Evolutionary conservation across 2,888 invertebrate genomes (phyloP), one percentile per base, ranked within the genome.

Genomic region (Lobophora halterata): DNA sequence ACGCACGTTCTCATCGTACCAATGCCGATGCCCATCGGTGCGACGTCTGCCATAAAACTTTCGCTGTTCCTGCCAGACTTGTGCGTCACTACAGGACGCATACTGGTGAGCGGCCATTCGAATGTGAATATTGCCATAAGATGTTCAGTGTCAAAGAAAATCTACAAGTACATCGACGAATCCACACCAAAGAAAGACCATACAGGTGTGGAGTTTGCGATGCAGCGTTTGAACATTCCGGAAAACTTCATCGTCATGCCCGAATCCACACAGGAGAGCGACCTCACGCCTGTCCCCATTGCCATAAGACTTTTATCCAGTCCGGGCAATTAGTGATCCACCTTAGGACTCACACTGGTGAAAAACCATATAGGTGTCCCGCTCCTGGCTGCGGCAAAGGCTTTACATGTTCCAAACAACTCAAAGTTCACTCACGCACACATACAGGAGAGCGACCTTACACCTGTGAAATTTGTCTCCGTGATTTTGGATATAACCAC

Each of bases 141-240:
- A 93, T 95, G 66, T 97, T 97, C 81, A 96, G 96, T 67, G 96
- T 96, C 4, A 96, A 96, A 78, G 96, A 96, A 77, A 97, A 97
- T 74, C 88, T 97, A 40, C 95, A 95, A 80, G 96, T 96, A 6
- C 97, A 97, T 74, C 89, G 93, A 20, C 91, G 97, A 41, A 96
- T 96, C 52, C 97, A 97, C 76, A 97, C 96, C 41, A 96, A 96
- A 79, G 96, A 96, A 76, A 90, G 96, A 1, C 96, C 96, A 0
- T 96, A 96, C 80, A 93, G 95, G 63, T 97, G 96, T 68, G 92
- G 94, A 46, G 95, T 96, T 2, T 97, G 96, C 72, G 93, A 93
- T 5, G 90, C 96, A 2, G 96, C 96, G 0, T 97, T 97, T 66
- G 96, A 96, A 72, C 96, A 96, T 72, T 95, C 95, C 40, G 96